Conservation (phyloP, 2,888 invertebrate genomes). For the Drosophila pullipes region DNA sequence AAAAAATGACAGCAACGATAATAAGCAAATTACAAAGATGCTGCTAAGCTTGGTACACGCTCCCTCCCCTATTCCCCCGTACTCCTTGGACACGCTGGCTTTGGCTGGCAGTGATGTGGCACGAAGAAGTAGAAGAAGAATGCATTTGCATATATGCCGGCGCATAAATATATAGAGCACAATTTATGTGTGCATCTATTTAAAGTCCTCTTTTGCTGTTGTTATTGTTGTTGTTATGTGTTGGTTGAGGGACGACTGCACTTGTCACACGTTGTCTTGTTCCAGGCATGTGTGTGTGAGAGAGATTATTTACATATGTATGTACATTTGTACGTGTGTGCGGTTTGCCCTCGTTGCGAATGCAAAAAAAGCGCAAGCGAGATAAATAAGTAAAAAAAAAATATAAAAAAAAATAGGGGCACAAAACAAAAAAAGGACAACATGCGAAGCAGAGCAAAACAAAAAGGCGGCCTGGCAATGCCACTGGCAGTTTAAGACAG, state of each 20-base stretch:
- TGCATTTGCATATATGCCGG: slow-evolving; percentile 69
- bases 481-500: slow-evolving; percentile 43
- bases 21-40: slow-evolving; percentile 71
- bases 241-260: slow-evolving; percentile 55
- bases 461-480: slow-evolving; percentile 41
- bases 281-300: slow-evolving; percentile 37
- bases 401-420: not conserved
- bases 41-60: slow-evolving; percentile 6
- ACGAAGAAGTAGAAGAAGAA: slow-evolving; percentile 5
- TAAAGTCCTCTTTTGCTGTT: slow-evolving; percentile 45
- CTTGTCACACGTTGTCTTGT: slow-evolving; percentile 68
- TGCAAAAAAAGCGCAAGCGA: slow-evolving; percentile 72
- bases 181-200: slow-evolving; percentile 78
- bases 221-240: slow-evolving; percentile 6
- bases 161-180: slow-evolving; percentile 73
- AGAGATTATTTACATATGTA: slow-evolving; percentile 66
- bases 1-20: slow-evolving; percentile 35
- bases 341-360: slow-evolving; percentile 72
- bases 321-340: slow-evolving; percentile 32
- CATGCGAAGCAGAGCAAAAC: slow-evolving; percentile 39
- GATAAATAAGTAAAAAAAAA: slow-evolving; percentile 45
- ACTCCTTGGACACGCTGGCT: slow-evolving; percentile 1
- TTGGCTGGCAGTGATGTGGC: slow-evolving; percentile 31
- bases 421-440: slow-evolving; percentile 24
- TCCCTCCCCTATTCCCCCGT: not conserved